Base-by-base conservation (phyloP, 2,113 vertebrate species). In the Poeciliopsis prolifica region DNA sequence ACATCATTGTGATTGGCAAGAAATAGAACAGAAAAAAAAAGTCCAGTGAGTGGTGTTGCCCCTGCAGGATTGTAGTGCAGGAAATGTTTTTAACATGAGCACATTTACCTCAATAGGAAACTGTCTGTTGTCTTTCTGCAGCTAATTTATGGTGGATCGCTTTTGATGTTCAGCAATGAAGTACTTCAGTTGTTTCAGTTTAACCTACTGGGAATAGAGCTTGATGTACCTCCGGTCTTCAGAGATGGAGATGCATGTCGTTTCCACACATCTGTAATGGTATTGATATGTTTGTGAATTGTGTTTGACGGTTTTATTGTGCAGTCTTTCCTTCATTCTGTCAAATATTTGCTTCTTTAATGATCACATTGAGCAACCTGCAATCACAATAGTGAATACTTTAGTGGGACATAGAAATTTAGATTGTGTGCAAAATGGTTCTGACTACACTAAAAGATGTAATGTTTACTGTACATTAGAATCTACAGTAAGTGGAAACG, bases 1-100 rank as follows among this genome's bases (percentile, higher is more conserved):
- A 8, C 24, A 58, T 54, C 51, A 54, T 54, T 58, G 19, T n/a
- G 19, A 58, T 17, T 54, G 48, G 48, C 15, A 24, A n/a, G 22
- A 58, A 58, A 58, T 48, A 0, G 44, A 58, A 58, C 24, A 58
- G 22, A n/a, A 58, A 9, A 58, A 29, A 54, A 58, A 10, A 24
- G 51, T 58, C 22, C 6, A 58, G 6, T 58, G 51, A 58, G 19
- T 58, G 7, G 8, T 24, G 8, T 6, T 58, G 24, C 51, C 79
- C 73, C 75, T 64, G 61, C 75, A 68, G 76, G 30, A 65, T 82
- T 87, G 80, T 76, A 4, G 58, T 68, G 77, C 72, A 71, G 88
- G 91, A 93, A 95, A 93, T 91, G 91, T 93, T 92, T 85, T 75
- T 88, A 91, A 92, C 91, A 72, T 89, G 81, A 82, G 87, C 77